Percentiles rank a stretch among this genome's conserved stretches.
phyloP scores from a whole-genome alignment of 2,888 invertebrate genomes.

The Sceliomorpha sp. region DNA sequence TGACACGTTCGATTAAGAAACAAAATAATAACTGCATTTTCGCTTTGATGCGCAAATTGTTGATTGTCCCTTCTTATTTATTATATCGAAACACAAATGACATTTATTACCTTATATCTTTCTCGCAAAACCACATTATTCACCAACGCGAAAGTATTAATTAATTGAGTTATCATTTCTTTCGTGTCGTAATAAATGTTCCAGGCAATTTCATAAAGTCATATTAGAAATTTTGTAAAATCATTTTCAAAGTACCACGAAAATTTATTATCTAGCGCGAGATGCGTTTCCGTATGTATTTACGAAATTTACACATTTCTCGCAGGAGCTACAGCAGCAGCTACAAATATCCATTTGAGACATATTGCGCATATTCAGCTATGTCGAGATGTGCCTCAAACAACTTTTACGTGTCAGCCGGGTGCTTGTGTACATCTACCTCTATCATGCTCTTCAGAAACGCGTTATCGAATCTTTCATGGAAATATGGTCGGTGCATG shows the following conservation, averaged over 20 bases:
- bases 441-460: constrained; percentile 53
- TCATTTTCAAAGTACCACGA: constrained; percentile 13
- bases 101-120: no score
- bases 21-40: no score
- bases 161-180: no score
- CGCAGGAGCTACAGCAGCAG: constrained; percentile 30
- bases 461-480: constrained; percentile 66
- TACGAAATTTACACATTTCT: constrained; percentile 38
- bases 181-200: no score
- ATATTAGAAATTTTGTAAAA: neutral
- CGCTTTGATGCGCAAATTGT: no score
- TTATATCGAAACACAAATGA: no score
- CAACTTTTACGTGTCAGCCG: constrained; percentile 42
- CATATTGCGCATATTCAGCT: constrained; percentile 39
- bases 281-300: constrained; percentile 21
- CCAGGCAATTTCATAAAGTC: no score
- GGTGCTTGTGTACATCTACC: constrained; percentile 43
- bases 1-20: no score
- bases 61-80: no score
- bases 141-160: no score
- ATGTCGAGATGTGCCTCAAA: constrained; percentile 31
- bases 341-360: constrained; percentile 38
- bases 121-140: no score
- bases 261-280: constrained; percentile 22
- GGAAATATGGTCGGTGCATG: constrained; percentile 58